phyloP scores from a whole-genome alignment of 2,888 invertebrate genomes.

The Lasius platythorax region DNA sequence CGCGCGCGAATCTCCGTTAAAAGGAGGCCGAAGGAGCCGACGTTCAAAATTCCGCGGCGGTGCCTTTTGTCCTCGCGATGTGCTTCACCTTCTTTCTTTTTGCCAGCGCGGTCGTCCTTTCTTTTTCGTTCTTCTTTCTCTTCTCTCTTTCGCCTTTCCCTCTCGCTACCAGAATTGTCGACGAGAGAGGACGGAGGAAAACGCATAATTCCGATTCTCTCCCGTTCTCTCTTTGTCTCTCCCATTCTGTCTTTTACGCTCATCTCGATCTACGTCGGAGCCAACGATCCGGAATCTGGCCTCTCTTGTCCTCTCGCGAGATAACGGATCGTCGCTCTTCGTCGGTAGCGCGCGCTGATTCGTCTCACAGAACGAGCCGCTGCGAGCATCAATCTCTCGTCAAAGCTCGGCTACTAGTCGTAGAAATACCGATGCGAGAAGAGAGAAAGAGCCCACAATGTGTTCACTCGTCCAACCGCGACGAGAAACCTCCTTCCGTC shows the following conservation, averaged over 20 bases:
- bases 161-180: constrained; percentile 40
- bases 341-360: constrained; percentile 72
- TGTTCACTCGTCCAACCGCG: constrained; percentile 43
- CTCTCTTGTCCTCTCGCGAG: constrained; percentile 40
- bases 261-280: constrained; percentile 54
- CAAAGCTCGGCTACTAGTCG: constrained; percentile 83
- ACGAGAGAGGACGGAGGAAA: constrained; percentile 51
- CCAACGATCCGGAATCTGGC: constrained; percentile 40
- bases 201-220: constrained; percentile 50
- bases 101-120: constrained; percentile 74
- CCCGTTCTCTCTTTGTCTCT: not conserved
- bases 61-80: constrained; percentile 83
- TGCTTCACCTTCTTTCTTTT: constrained; percentile 78
- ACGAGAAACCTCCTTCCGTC: constrained; percentile 42
- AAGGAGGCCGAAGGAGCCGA: constrained; percentile 75
- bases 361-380: constrained; percentile 70
- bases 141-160: constrained; percentile 43
- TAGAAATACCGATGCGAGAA: constrained; percentile 82
- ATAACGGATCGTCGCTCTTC: constrained; percentile 54
- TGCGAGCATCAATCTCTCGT: constrained; percentile 85
- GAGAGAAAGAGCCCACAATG: constrained; percentile 62
- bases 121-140: constrained; percentile 65
- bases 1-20: constrained; percentile 72
- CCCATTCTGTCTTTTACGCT: constrained; percentile 35
- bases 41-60: constrained; percentile 85